phyloP scores from a whole-genome alignment of 2,797 vertebrate genomes.

The Cheirogaleus major region DNA sequence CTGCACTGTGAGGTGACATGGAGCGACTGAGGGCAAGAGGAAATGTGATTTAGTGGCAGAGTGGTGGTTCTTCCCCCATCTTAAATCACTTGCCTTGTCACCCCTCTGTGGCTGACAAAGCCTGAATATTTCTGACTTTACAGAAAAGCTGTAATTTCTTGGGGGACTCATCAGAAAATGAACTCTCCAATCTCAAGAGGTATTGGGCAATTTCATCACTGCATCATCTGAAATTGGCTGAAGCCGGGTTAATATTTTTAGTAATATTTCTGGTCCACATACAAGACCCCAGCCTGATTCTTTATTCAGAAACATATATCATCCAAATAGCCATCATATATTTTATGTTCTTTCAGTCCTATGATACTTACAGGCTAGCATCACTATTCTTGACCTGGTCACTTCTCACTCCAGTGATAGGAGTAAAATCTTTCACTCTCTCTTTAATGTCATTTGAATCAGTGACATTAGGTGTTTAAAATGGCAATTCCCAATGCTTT shows the following conservation, averaged over 20 bases:
- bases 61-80: slow-evolving; percentile 51
- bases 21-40: slow-evolving; percentile 62
- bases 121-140: slow-evolving; percentile 74
- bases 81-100: slow-evolving; percentile 79
- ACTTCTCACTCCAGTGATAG: neutral
- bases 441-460: neutral
- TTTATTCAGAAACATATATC: slow-evolving; percentile 43
- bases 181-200: slow-evolving; percentile 54
- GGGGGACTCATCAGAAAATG: slow-evolving; percentile 74
- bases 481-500: slow-evolving; percentile 1
- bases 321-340: neutral
- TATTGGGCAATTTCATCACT: slow-evolving; percentile 64
- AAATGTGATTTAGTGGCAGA: slow-evolving; percentile 76
- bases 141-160: slow-evolving; percentile 73
- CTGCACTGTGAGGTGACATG: slow-evolving; percentile 48
- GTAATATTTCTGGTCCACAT: neutral
- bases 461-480: neutral
- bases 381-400: neutral
- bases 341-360: neutral
- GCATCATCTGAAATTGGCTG: slow-evolving; percentile 54
- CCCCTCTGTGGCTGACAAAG: slow-evolving; percentile 73
- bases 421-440: neutral
- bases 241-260: slow-evolving; percentile 55
- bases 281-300: neutral
- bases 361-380: neutral